Percentiles rank a stretch among this genome's conserved stretches.
Conservation (phyloP, 2,797 vertebrate species). For the Dicrostonyx torquatus region DNA sequence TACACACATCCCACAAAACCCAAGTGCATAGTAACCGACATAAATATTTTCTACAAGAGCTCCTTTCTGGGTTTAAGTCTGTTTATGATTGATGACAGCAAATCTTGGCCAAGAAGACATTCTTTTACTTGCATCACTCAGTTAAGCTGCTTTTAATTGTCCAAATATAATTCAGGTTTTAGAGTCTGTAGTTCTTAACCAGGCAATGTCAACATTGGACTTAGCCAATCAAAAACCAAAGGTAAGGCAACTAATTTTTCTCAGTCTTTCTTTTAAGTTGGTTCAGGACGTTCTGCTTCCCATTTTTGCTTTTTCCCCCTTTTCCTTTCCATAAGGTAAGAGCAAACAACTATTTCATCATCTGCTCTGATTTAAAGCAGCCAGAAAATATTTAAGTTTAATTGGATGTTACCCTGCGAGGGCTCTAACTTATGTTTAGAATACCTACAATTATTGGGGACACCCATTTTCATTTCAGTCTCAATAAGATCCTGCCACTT, state of each 20-base stretch:
- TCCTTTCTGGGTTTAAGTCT: slow-evolving; percentile 67
- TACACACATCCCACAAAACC: slow-evolving; percentile 55
- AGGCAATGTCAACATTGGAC: slow-evolving; percentile 76
- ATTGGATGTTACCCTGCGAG: neutral
- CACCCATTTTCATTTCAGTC: neutral
- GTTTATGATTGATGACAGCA: slow-evolving; percentile 56
- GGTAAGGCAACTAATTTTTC: slow-evolving; percentile 34
- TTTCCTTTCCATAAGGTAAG: neutral
- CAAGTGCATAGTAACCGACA: slow-evolving; percentile 68
- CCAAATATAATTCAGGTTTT: slow-evolving; percentile 64
- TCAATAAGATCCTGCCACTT: neutral
- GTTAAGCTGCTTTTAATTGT: slow-evolving; percentile 76
- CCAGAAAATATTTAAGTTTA: neutral
- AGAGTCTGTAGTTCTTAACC: slow-evolving; percentile 55
- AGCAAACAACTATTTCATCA: neutral
- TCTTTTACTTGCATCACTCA: slow-evolving; percentile 61
- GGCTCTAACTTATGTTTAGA: neutral
- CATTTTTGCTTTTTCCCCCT: neutral
- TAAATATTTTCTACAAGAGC: slow-evolving; percentile 70
- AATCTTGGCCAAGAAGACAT: slow-evolving; percentile 55
- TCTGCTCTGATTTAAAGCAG: neutral
- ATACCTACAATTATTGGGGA: neutral
- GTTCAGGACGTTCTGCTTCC: slow-evolving; percentile 30
- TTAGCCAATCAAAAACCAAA: slow-evolving; percentile 66
- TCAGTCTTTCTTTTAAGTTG: slow-evolving; percentile 58